Conservation (phyloP, 2,888 invertebrate species). For the Perdita meconis region DNA sequence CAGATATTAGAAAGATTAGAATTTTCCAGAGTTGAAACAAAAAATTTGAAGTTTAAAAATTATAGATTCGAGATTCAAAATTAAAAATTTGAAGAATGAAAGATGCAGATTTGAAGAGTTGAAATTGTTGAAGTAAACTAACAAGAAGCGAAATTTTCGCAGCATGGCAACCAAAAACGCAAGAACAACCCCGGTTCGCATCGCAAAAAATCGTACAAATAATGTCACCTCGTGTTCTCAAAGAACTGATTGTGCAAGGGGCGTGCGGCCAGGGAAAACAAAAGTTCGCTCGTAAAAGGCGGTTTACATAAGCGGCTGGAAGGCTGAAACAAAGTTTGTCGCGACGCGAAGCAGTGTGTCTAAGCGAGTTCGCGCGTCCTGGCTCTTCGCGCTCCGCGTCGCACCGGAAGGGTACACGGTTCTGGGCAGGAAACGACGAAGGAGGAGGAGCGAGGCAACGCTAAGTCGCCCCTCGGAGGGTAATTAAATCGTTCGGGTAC, state of each 20-base stretch:
- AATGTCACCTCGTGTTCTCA: neutral
- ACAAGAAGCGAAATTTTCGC: too few species aligned
- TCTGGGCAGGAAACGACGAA: neutral
- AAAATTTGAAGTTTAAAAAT: too few species aligned
- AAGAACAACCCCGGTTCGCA: too few species aligned
- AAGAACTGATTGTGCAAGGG: neutral
- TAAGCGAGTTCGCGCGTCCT: neutral
- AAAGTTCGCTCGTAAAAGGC: conserved; percentile 11
- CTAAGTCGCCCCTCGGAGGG: conserved; percentile 2
- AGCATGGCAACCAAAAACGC: too few species aligned
- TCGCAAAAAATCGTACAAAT: neutral
- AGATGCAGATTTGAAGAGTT: too few species aligned
- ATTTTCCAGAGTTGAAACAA: too few species aligned
- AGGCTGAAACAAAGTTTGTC: conserved; percentile 7
- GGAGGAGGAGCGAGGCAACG: neutral
- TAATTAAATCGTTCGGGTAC: conserved; percentile 10
- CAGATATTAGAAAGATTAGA: too few species aligned
- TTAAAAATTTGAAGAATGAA: too few species aligned
- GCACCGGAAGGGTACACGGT: conserved; percentile 9
- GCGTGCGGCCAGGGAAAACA: conserved; percentile 4
- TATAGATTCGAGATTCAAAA: too few species aligned
- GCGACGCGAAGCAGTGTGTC: neutral
- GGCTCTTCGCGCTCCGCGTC: conserved; percentile 6
- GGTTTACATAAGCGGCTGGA: neutral
- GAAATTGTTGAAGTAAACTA: too few species aligned